These are phyloP conservation scores for Trichechus manatus DNA, from an alignment of 2,113 vertebrate species.

Conservation along the genomic window DNA sequence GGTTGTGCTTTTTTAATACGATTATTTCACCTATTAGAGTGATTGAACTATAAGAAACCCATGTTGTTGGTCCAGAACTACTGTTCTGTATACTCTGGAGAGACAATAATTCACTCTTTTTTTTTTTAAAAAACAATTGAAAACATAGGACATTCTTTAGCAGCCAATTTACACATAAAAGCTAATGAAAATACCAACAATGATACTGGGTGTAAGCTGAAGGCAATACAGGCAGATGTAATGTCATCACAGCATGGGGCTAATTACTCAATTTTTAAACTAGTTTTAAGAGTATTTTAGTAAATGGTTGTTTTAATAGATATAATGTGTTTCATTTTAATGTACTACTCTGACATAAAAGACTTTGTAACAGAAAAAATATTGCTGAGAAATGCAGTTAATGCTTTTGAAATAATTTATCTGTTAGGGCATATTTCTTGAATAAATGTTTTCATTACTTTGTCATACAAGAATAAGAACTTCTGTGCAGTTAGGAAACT, in stretches of 20 bases:
- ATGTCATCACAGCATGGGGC: slow-evolving; percentile 82
- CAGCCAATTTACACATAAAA: slow-evolving; percentile 79
- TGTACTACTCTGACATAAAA: slow-evolving; percentile 72
- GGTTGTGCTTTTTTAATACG: background rate
- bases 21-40: background rate
- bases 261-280: slow-evolving; percentile 88
- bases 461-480: background rate
- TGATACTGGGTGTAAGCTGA: slow-evolving; percentile 67
- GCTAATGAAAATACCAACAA: slow-evolving; percentile 81
- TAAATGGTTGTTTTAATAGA: slow-evolving; percentile 80
- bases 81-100: slow-evolving; percentile 24
- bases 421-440: slow-evolving; percentile 27
- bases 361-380: slow-evolving; percentile 68
- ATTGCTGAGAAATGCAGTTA: slow-evolving; percentile 52
- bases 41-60: background rate
- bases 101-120: slow-evolving; percentile 66
- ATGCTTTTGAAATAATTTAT: slow-evolving; percentile 34
- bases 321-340: slow-evolving; percentile 77
- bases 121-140: slow-evolving; percentile 82
- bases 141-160: slow-evolving; percentile 77
- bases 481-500: background rate
- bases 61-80: background rate
- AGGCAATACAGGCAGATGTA: slow-evolving; percentile 76
- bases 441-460: background rate
- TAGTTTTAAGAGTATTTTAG: slow-evolving; percentile 85